phyloP scores from a whole-genome alignment of 2,113 vertebrate genomes.

The Chamaea fasciata region DNA sequence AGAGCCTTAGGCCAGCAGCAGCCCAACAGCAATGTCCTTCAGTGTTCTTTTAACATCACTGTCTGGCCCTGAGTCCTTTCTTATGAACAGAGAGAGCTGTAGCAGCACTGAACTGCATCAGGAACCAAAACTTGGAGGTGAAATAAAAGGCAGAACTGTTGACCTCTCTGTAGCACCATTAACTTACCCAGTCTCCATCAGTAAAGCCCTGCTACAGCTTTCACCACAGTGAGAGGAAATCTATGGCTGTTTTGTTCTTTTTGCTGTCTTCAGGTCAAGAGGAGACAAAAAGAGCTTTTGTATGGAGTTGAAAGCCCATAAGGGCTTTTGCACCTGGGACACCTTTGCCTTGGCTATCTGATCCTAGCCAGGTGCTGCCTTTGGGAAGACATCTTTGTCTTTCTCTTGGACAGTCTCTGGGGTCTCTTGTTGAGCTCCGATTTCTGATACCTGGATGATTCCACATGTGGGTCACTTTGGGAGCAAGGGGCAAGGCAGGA shows the following conservation, averaged over 20 bases:
- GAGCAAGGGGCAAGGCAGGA: background rate
- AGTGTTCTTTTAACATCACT: background rate
- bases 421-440: fast-evolving
- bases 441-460: background rate
- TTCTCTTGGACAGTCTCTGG: background rate
- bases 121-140: background rate
- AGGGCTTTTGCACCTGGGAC: background rate
- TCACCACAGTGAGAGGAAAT: background rate
- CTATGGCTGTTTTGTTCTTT: background rate
- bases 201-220: background rate
- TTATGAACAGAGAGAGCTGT: background rate
- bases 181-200: background rate
- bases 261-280: background rate
- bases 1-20: background rate
- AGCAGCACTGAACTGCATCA: background rate
- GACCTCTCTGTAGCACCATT: background rate
- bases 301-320: background rate
- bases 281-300: background rate
- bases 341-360: background rate
- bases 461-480: background rate
- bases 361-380: background rate
- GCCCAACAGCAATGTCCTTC: background rate
- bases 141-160: background rate
- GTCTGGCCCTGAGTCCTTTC: background rate
- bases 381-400: background rate